phyloP scores from a whole-genome alignment of 1,140 invertebrate species.

The Chlorops oryzae region DNA sequence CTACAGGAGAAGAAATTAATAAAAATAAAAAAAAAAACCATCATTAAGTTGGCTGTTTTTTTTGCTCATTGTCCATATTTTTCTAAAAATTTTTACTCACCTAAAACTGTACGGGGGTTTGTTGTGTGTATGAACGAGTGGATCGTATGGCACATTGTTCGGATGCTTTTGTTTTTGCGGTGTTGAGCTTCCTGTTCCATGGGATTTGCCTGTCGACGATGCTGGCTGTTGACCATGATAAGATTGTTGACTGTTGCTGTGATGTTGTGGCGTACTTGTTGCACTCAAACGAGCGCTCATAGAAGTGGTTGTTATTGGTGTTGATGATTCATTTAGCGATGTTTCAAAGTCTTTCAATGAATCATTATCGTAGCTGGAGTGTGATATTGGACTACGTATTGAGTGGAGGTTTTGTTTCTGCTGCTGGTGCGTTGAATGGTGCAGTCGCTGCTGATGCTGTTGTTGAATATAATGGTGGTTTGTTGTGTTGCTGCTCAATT shows the following conservation, averaged over 20 bases:
- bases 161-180: conserved; percentile 59
- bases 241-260: conserved; percentile 6
- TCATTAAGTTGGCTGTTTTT: background rate
- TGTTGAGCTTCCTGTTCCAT: conserved; percentile 7
- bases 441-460: conserved; percentile 16
- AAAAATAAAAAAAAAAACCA: background rate
- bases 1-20: conserved; percentile 55
- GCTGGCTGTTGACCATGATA: conserved; percentile 7
- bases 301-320: conserved; percentile 15
- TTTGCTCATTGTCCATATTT: background rate
- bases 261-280: conserved; percentile 25
- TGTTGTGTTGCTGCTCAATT: conserved; percentile 13
- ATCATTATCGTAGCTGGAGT: conserved; percentile 43
- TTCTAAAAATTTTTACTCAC: no score
- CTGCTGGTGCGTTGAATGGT: conserved; percentile 6
- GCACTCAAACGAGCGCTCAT: conserved; percentile 23
- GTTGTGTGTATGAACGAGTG: conserved; percentile 71
- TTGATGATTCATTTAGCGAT: no score
- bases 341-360: conserved; percentile 43
- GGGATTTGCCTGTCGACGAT: background rate
- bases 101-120: conserved; percentile 84
- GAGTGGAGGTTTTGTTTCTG: conserved; percentile 11
- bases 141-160: conserved; percentile 68
- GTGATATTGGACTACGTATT: conserved; percentile 39
- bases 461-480: conserved; percentile 14